These are phyloP conservation scores for Nineta flava DNA, from an alignment of 2,888 invertebrate species.

Conservation along the genomic window DNA sequence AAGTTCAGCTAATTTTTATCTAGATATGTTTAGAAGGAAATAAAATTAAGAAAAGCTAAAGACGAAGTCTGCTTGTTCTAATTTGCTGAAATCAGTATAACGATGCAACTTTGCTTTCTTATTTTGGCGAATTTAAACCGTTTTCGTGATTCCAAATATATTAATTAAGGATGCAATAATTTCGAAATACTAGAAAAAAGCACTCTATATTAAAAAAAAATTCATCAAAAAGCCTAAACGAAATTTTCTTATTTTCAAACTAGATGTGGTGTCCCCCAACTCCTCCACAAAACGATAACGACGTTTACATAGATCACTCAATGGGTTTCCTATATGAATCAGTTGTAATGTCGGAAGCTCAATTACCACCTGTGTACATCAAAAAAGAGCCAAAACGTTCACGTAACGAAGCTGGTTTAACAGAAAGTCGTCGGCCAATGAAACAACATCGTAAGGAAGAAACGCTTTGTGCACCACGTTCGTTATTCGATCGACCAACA, in stretches of 20 bases:
- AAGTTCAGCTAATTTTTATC: no score
- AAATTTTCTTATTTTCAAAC: neutral
- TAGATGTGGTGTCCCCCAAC: constrained; percentile 97
- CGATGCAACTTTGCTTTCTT: no score
- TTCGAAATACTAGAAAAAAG: no score
- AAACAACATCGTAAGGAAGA: constrained; percentile 55
- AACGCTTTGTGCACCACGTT: constrained; percentile 58
- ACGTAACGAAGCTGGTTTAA: constrained; percentile 43
- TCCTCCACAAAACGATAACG: constrained; percentile 84
- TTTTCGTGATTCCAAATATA: no score
- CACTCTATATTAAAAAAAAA: no score
- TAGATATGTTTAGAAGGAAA: no score
- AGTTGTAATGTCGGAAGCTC: constrained; percentile 55
- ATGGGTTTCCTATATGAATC: constrained; percentile 74
- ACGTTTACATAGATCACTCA: constrained; percentile 78
- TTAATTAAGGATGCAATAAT: no score
- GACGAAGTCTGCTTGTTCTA: no score
- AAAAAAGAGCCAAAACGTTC: constrained; percentile 62
- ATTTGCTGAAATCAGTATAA: no score
- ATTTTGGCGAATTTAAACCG: no score
- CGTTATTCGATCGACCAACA: constrained; percentile 65
- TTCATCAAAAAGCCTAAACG: no score
- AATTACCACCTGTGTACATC: constrained; percentile 63
- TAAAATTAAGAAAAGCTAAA: no score
- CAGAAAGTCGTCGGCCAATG: constrained; percentile 36